A percentile compares a stretch with the other conserved stretches of the same genome.
Conservation (phyloP, 2,888 invertebrate genomes). For the Netelia inedita region DNA sequence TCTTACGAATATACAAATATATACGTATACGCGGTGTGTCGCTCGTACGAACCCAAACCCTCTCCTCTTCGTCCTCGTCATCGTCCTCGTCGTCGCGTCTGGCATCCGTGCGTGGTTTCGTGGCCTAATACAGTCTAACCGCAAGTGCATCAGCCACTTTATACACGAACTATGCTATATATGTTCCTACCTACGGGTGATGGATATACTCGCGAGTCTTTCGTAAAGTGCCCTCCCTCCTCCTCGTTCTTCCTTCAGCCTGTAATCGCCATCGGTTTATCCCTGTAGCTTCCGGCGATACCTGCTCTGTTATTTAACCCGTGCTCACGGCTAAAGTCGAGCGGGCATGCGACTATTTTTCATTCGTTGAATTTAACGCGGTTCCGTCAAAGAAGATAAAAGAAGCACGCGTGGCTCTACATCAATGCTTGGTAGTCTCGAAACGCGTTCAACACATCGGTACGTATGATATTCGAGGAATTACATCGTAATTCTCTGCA, state of each 20-base stretch:
- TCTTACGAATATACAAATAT: neutral
- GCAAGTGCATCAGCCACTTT: slow-evolving; percentile 50
- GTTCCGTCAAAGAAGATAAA: too few species aligned
- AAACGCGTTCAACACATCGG: too few species aligned
- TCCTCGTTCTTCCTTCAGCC: neutral
- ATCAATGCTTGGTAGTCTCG: too few species aligned
- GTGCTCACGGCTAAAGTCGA: too few species aligned
- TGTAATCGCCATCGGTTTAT: neutral
- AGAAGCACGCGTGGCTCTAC: too few species aligned
- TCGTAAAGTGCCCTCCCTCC: slow-evolving; percentile 13
- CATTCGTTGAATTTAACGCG: too few species aligned
- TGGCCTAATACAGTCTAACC: slow-evolving; percentile 66
- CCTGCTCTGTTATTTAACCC: neutral
- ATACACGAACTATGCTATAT: neutral
- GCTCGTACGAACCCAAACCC: too few species aligned
- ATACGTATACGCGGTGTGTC: neutral
- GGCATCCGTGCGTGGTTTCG: slow-evolving; percentile 52
- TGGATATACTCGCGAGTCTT: neutral
- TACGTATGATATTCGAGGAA: too few species aligned
- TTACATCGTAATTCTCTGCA: too few species aligned
- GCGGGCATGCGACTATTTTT: too few species aligned
- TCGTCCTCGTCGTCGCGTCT: neutral
- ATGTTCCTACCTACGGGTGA: too few species aligned
- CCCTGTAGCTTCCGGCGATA: neutral
- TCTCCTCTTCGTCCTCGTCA: slow-evolving; percentile 7